Evolutionary conservation across 23 tunicate species (phyloP), one percentile per base, ranked within the genome.

Genomic region (Halocynthia aurantium): DNA sequence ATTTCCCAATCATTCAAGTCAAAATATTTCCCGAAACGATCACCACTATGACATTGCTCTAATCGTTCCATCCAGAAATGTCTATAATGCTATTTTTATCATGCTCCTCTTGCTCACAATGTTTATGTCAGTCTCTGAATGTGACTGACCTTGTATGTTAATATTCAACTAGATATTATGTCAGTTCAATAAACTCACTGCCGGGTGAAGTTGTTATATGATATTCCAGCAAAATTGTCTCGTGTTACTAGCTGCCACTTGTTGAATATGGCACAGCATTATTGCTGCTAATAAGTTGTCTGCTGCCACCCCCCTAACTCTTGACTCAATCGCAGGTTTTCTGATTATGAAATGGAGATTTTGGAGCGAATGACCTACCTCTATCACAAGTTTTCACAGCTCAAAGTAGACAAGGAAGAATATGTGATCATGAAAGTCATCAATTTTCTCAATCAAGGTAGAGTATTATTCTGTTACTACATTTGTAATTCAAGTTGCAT

Each of bases 391-490:
- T 93, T 93, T 75, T 76, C 86, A n/a, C 78, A 69, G 58, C 81
- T 93, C 31, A 80, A 87, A 66, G 85, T 93, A 10, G 82, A 71
- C 77, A 89, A 87, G 55, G 98, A 93, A 54, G 98, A 93, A 76
- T 93, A 77, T 70, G 92, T 89, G 19, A 86, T 93, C 52, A 93
- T 93, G 98, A 93, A 93, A 81, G 85, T 93, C 19, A 93, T 93
- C 85, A 93, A 93, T 71, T 93, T 82, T 70, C 63, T 93, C 9
- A 93, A 93, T 80, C 98, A 93, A 83, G 98, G 98, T 93, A 75
- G 61, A 56, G 2, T 50, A 15, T 8, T 12, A 19, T 17, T 19
- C 44, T 13, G 13, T 69, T 69, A 60, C 17, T 60, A n/a, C 4
- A n/a, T 60, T n/a, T 60, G 18, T n/a, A 60, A n/a, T 60, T 60